These are phyloP conservation scores for Crypturellus tataupa DNA, from an alignment of 2,797 vertebrate species.

Conservation along the genomic window DNA sequence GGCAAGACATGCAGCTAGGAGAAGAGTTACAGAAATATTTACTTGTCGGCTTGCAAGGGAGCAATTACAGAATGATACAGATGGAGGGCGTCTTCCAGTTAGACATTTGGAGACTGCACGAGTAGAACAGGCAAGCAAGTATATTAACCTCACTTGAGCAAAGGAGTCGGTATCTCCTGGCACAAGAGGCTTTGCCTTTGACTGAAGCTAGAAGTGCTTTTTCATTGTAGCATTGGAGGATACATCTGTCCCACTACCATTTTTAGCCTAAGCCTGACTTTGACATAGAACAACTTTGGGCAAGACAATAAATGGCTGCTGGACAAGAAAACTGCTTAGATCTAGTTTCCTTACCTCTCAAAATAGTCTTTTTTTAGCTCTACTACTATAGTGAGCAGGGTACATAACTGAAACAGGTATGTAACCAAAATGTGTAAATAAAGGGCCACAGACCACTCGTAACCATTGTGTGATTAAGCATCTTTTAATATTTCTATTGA, in stretches of 20 bases:
- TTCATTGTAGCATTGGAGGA: background rate
- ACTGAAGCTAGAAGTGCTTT: background rate
- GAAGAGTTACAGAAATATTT: background rate
- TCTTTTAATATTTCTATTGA: conserved; percentile 71
- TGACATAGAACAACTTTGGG: background rate
- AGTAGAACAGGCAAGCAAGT: background rate
- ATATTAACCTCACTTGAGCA: background rate
- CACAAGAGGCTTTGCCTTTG: background rate
- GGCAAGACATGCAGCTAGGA: background rate
- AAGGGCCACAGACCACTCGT: conserved; percentile 23
- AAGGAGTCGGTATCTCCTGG: background rate
- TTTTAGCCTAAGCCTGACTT: background rate
- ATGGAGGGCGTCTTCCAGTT: background rate
- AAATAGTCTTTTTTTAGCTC: background rate
- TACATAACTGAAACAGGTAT: background rate
- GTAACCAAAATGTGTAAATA: background rate
- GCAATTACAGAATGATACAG: background rate
- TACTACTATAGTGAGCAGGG: background rate
- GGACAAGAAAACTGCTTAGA: background rate
- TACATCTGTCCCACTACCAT: background rate
- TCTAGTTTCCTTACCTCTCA: background rate
- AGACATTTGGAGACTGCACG: background rate
- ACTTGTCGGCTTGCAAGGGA: background rate
- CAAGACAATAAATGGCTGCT: background rate
- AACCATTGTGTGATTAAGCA: conserved; percentile 5